phyloP scores from a whole-genome alignment of 1,140 invertebrate species.

The Cotesia glomerata region DNA sequence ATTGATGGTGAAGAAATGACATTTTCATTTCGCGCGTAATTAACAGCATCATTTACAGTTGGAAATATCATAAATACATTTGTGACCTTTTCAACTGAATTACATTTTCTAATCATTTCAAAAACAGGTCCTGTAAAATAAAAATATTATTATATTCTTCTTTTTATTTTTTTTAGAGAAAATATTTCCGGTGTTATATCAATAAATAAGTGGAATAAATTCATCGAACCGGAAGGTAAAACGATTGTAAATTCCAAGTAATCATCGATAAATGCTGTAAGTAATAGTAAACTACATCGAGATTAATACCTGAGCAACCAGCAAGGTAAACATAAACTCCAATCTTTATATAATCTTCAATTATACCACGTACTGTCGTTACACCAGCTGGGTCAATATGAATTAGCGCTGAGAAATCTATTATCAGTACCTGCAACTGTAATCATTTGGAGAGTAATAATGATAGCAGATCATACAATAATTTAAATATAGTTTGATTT shows the following conservation, averaged over 20 bases:
- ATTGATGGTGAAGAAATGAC: conserved; percentile 35
- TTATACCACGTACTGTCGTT: conserved; percentile 64
- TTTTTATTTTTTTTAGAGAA: not conserved
- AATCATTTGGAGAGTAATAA: conserved; percentile 27
- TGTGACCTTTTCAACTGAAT: conserved; percentile 63
- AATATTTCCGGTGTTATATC: conserved; percentile 4
- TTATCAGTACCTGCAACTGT: conserved; percentile 67
- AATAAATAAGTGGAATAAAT: not conserved
- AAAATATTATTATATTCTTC: not conserved
- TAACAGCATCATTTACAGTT: conserved; percentile 75
- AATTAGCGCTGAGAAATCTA: conserved; percentile 74
- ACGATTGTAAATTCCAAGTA: not conserved
- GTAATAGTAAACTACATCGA: not conserved
- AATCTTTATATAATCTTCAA: conserved; percentile 65
- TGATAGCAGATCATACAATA: not conserved
- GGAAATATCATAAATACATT: conserved; percentile 70
- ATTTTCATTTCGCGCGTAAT: conserved; percentile 62
- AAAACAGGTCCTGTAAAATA: conserved; percentile 65
- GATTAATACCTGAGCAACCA: conserved; percentile 67
- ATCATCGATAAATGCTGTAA: not conserved
- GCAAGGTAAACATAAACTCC: conserved; percentile 68
- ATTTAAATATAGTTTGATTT: no score
- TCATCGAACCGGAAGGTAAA: not conserved
- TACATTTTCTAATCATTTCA: conserved; percentile 70
- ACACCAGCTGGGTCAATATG: conserved; percentile 76